These are phyloP conservation scores for Chlorops oryzae DNA, from an alignment of 1,140 invertebrate species.

Conservation along the genomic window DNA sequence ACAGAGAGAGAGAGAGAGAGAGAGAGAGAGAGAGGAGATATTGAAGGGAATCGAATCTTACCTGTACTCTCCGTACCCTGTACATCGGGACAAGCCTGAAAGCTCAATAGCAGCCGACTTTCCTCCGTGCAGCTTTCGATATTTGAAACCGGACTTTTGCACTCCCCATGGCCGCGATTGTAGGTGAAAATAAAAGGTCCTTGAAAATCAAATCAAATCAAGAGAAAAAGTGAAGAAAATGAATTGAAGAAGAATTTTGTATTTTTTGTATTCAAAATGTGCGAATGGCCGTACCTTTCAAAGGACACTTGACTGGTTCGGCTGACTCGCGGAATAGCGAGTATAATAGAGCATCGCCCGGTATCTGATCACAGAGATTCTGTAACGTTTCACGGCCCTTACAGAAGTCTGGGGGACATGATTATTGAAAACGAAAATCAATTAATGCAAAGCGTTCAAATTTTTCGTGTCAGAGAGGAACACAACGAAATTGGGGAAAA, in stretches of 20 bases:
- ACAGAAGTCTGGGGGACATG: constrained; percentile 65
- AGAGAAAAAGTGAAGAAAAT: too few species aligned
- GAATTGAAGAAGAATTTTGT: not conserved
- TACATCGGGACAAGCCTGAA: constrained; percentile 88
- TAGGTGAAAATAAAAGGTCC: constrained; percentile 53
- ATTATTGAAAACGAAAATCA: constrained; percentile 43
- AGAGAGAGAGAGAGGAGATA: not conserved
- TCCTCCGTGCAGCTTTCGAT: constrained; percentile 87
- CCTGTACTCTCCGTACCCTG: constrained; percentile 75
- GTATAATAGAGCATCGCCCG: constrained; percentile 78
- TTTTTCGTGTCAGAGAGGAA: too few species aligned
- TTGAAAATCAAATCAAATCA: too few species aligned
- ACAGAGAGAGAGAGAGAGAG: not conserved
- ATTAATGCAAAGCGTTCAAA: constrained; percentile 46
- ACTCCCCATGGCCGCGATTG: constrained; percentile 73
- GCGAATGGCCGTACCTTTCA: constrained; percentile 53
- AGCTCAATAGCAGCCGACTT: constrained; percentile 74
- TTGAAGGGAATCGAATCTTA: constrained; percentile 47
- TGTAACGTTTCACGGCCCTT: constrained; percentile 67
- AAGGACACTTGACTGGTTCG: constrained; percentile 72
- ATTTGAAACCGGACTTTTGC: constrained; percentile 72
- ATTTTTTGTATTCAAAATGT: not conserved
- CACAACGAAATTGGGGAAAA: too few species aligned
- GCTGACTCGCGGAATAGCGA: constrained; percentile 83
- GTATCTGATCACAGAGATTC: constrained; percentile 75